Conservation (phyloP, 1,140 invertebrate species). For the Streblospio benedicti region DNA sequence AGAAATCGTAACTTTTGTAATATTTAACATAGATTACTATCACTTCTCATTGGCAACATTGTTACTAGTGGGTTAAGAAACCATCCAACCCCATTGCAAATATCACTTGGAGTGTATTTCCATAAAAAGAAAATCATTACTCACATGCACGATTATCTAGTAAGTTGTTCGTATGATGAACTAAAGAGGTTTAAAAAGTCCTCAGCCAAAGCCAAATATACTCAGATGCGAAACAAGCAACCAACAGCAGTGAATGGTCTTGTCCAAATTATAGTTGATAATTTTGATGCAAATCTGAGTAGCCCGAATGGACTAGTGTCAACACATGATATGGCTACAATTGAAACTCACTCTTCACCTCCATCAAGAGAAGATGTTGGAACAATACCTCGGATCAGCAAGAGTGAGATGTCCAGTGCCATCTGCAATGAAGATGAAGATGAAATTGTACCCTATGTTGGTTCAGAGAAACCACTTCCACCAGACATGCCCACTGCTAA, state of each 20-base stretch:
- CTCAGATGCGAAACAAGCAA: constrained; percentile 1
- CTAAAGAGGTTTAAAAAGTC: constrained; percentile 20
- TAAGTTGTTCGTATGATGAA: constrained; percentile 22
- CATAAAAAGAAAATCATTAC: constrained; percentile 12
- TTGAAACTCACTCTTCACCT: background rate
- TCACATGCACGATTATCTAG: constrained; percentile 12
- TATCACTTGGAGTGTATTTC: constrained; percentile 16
- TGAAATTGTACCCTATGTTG: too few relatives aligned
- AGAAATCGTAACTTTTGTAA: too few relatives aligned
- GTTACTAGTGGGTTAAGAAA: constrained; percentile 16
- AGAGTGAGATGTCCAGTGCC: background rate
- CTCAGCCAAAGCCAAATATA: constrained; percentile 9
- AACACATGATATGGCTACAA: background rate
- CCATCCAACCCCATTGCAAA: constrained; percentile 15
- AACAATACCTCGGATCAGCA: background rate
- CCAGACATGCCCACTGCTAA: too few relatives aligned
- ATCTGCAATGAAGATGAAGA: background rate
- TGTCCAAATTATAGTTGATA: constrained; percentile 17
- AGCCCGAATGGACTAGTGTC: background rate
- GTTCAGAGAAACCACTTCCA: too few relatives aligned
- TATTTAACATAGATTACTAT: too few relatives aligned
- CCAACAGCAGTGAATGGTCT: background rate
- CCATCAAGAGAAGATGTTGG: background rate
- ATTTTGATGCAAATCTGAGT: constrained; percentile 14
- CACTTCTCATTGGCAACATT: constrained; percentile 18